These are phyloP conservation scores for Poecilia gillii DNA, from an alignment of 2,797 vertebrate genomes.

Conservation along the genomic window DNA sequence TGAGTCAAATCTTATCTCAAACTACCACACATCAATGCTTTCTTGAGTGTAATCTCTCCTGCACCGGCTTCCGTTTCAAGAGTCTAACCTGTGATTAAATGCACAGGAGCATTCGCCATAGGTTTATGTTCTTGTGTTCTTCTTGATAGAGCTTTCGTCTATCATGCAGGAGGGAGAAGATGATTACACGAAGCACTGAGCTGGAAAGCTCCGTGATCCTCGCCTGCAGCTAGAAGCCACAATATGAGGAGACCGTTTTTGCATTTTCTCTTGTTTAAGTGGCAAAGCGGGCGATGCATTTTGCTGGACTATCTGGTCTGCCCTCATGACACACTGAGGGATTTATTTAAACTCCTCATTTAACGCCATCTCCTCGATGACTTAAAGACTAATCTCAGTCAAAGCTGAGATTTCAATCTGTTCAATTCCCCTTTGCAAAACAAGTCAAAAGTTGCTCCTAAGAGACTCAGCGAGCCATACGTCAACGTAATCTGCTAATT, in stretches of 20 bases:
- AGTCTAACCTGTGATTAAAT: conserved; percentile 34
- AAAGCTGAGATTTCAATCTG: conserved; percentile 15
- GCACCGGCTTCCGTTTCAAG: conserved; percentile 26
- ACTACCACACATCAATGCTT: conserved; percentile 35
- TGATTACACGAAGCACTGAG: conserved; percentile 59
- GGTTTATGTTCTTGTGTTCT: conserved; percentile 38
- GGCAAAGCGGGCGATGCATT: conserved; percentile 23
- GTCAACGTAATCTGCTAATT: conserved; percentile 37
- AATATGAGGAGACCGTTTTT: conserved; percentile 45
- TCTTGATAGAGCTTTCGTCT: conserved; percentile 47
- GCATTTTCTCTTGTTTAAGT: conserved; percentile 55
- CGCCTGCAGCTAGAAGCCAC: conserved; percentile 56
- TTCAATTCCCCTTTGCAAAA: conserved; percentile 35
- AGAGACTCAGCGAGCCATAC: conserved; percentile 22
- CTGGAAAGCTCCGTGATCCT: conserved; percentile 64
- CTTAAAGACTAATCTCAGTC: conserved; percentile 15
- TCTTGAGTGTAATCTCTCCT: conserved; percentile 36
- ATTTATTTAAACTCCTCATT: conserved; percentile 24
- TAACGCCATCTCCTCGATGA: conserved; percentile 6
- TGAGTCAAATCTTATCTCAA: conserved; percentile 21
- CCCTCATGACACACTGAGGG: neutral
- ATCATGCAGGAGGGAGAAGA: conserved; percentile 46
- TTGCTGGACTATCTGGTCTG: conserved; percentile 4
- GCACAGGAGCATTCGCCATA: conserved; percentile 34
- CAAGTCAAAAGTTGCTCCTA: conserved; percentile 23